Evolutionary conservation across 2,113 vertebrate species (phyloP), one percentile per base, ranked within the genome.

Genomic region (Oreochromis tanganicae): DNA sequence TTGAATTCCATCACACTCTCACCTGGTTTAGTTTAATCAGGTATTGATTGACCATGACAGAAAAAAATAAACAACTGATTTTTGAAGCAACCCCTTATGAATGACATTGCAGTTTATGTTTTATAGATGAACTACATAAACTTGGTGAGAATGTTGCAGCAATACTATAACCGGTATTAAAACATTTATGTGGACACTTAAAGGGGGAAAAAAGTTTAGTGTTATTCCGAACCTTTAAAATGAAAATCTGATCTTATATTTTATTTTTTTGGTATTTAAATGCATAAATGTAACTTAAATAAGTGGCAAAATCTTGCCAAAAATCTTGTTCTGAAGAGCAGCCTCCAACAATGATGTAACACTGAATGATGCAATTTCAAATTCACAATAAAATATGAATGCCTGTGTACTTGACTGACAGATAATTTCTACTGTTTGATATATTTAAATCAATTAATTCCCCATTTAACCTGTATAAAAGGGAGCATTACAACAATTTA

Each of bases 181-280:
- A 78, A 50, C 17, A 78, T 50, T 32, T 50, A 50, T 50, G 24
- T n/a, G 16, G 16, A 32, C 43, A 73, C 66, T 27, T 73, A 6
- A 73, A 24, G 1, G 17, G 34, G 10, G 0, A 0, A 13, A 71
- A 1, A 46, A 50, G 12, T 9, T 71, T 24, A 46, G 38, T 32
- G 5, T 71, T 32, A 32, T 78, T 27, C 43, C 27, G 48, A 32
- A 19, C 10, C 16, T 27, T 48, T 75, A 48, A 73, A 73, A 16
- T 48, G 4, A 48, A 27, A 48, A 75, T 29, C 43, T 29, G 24
- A 48, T 27, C 9, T 48, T 73, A 24, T 41, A 6, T 24, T 71
- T 27, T 2, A 3, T 29, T 48, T 48, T 19, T 43, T 43, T 27
- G 38, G 13, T 73, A 46, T 43, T 73, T 73, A 46, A 73, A 73